Percentiles rank a stretch among this genome's conserved stretches.
phyloP scores from a whole-genome alignment of 1,140 invertebrate genomes.

The Drosophila erecta region DNA sequence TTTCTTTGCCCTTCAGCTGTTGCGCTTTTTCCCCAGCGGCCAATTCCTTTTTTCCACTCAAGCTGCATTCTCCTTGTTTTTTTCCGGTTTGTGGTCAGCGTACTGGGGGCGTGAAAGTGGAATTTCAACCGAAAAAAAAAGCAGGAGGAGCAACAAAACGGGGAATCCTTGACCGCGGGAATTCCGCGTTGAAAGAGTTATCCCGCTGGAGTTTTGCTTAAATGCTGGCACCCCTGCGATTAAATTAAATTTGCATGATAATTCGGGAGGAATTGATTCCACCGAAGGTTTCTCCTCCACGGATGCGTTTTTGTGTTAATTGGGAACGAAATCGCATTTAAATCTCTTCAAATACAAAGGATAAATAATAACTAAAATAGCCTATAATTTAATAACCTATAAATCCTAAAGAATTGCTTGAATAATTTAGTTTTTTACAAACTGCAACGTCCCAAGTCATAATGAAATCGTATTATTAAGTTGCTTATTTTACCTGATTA shows the following conservation, averaged over 20 bases:
- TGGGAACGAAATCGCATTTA: no score
- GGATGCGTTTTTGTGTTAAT: no score
- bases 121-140: conserved; percentile 30
- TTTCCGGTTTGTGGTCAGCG: conserved; percentile 61
- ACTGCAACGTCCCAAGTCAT: background rate
- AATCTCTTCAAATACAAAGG: no score
- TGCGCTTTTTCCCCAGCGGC: conserved; percentile 59
- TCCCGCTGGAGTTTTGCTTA: conserved; percentile 8
- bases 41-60: conserved; percentile 48
- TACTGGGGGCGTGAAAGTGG: conserved; percentile 32
- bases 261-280: conserved; percentile 9
- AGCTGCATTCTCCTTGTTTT: conserved; percentile 33
- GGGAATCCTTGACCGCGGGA: conserved; percentile 21
- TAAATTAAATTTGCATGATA: conserved; percentile 30
- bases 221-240: conserved; percentile 18
- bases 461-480: no score
- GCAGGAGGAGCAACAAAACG: conserved; percentile 10
- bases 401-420: no score
- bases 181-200: conserved; percentile 22
- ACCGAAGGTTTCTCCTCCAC: background rate
- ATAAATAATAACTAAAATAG: no score
- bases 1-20: conserved; percentile 62
- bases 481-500: conserved; percentile 6
- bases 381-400: no score
- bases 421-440: background rate